These are phyloP conservation scores for Ptychochromis oligacanthus DNA, from an alignment of 2,113 vertebrate genomes.

Conservation along the genomic window DNA sequence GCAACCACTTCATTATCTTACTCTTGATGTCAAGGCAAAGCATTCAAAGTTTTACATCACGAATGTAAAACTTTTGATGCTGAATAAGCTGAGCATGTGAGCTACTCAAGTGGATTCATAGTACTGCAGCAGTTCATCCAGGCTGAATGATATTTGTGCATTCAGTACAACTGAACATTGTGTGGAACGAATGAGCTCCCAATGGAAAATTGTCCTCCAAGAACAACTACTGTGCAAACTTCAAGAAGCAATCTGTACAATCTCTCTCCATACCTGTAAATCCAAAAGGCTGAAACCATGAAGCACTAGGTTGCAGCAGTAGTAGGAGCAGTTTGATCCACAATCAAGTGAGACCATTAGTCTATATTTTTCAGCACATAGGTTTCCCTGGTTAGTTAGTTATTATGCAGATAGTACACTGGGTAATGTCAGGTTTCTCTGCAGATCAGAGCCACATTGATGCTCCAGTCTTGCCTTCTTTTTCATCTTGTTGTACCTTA, in stretches of 20 bases:
- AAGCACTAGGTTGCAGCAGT: not conserved
- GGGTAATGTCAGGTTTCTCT: constrained; percentile 2
- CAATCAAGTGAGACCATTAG: not conserved
- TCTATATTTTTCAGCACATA: not conserved
- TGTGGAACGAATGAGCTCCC: not conserved
- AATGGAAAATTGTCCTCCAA: not conserved
- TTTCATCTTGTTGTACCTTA: constrained; percentile 41
- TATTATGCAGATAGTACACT: not conserved
- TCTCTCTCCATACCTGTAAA: not conserved
- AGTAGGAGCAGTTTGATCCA: not conserved
- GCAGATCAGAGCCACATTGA: constrained; percentile 10
- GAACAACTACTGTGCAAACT: not conserved
- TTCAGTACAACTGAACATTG: not conserved
- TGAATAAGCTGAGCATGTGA: not conserved
- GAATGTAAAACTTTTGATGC: not conserved
- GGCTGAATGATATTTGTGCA: not conserved
- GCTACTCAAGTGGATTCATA: not conserved
- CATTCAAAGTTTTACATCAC: not conserved
- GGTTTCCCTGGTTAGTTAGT: not conserved
- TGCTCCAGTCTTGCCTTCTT: constrained; percentile 6
- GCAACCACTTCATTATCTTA: not conserved
- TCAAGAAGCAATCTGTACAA: constrained; percentile 2
- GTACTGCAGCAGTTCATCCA: not conserved
- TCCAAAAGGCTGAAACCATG: not conserved
- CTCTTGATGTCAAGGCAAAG: not conserved